Evolutionary conservation across 1,140 invertebrate genomes (phyloP), one percentile per base, ranked within the genome.

Genomic region (Zaprionus lachaisei): DNA sequence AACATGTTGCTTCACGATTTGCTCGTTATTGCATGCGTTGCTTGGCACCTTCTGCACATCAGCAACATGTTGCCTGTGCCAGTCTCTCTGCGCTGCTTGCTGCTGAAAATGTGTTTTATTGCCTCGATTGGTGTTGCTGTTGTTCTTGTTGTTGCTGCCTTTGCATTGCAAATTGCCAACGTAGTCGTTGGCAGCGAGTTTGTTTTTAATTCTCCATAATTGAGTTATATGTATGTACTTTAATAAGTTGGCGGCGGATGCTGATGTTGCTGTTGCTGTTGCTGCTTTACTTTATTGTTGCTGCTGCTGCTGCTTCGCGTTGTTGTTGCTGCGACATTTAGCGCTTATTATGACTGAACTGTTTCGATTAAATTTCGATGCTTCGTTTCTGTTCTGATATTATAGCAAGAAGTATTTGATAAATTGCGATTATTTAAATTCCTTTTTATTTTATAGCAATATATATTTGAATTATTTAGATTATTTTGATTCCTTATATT

Each of bases 171-270:
- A 90, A 90, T 89, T 81, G 78, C 84, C 74, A 70, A 77, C 83
- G 83, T 80, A 56, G 31, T 83, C 60, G 72, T 37, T 44, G 49
- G 41, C 74, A 47, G 49, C 69, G 83, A 89, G 84, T 87, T 84
- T 90, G 84, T 87, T 90, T 89, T 89, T 89, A 87, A 87, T 89
- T 87, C 84, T 89, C 84, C 66, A 79, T 87, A 87, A 87, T 87
- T 87, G 85, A 87, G 84, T 87, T 87, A 87, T 87, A 87, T 87
- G 83, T 89, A 89, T 80, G 80, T 87, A 87, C 83, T 87, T 87
- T 87, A 87, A 89, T 87, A 87, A 87, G 81, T 81, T 81, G 81
- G 66, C 78, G 75, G 85, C 74, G 81, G 84, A 83, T 83, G 84
- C 84, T 81, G 84, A 83, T 83, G 84, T 80, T 81, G 82, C 72